These are phyloP conservation scores for Melanophora roralis DNA, from an alignment of 2,888 invertebrate genomes.

Conservation along the genomic window DNA sequence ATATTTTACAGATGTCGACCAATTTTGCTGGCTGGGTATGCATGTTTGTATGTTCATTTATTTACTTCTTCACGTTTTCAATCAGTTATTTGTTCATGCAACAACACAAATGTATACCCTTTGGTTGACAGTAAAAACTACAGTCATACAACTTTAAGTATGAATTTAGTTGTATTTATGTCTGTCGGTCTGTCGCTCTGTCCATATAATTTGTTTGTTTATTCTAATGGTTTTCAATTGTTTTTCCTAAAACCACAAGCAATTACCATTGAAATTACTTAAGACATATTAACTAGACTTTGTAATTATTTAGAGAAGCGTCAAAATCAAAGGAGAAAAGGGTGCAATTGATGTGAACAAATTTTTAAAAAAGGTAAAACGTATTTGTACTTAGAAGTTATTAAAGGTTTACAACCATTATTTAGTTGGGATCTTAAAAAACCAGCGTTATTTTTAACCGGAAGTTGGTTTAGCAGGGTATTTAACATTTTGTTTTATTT, in stretches of 20 bases:
- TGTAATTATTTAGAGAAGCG: conserved; percentile 11
- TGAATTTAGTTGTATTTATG: background rate
- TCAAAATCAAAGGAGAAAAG: background rate
- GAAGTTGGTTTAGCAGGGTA: conserved; percentile 35
- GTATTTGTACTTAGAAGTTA: conserved; percentile 2
- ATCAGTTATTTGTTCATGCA: background rate
- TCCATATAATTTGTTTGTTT: conserved; percentile 19
- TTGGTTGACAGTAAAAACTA: conserved; percentile 28
- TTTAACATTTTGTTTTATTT: background rate
- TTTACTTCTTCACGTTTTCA: background rate
- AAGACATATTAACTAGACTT: conserved; percentile 7
- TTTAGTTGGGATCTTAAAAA: conserved; percentile 6
- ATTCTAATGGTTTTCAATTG: background rate
- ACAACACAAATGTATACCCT: background rate
- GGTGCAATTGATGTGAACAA: background rate
- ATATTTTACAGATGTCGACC: too few species aligned
- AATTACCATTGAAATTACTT: conserved; percentile 20
- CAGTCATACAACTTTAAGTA: background rate
- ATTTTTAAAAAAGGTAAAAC: background rate
- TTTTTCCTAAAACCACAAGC: conserved; percentile 19
- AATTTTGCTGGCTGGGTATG: too few species aligned
- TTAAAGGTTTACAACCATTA: background rate
- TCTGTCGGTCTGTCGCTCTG: background rate
- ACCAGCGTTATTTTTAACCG: conserved; percentile 31
- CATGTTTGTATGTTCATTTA: background rate